These are phyloP conservation scores for Camarhynchus parvulus DNA, from an alignment of 2,113 vertebrate genomes.

Conservation along the genomic window DNA sequence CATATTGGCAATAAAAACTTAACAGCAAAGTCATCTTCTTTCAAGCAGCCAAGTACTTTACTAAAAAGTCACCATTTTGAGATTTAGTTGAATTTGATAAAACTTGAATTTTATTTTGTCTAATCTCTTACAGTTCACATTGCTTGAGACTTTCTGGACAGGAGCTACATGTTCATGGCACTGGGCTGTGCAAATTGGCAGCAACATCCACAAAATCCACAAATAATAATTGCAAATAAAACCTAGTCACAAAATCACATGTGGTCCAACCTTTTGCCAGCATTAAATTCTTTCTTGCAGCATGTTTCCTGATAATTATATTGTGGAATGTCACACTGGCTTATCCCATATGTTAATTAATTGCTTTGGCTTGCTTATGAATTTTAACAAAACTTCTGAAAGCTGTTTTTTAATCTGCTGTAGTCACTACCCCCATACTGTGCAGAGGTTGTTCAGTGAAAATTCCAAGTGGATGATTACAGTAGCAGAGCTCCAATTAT, in stretches of 20 bases:
- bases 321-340: neutral
- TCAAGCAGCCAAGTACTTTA: neutral
- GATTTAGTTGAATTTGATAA: neutral
- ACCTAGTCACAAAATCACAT: neutral
- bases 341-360: conserved; percentile 36
- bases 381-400: conserved; percentile 33
- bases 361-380: conserved; percentile 30
- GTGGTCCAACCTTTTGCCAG: neutral
- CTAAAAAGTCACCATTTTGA: neutral
- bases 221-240: neutral
- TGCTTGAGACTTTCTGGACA: neutral
- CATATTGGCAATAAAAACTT: neutral
- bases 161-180: neutral
- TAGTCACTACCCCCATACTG: neutral
- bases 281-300: neutral
- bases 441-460: neutral
- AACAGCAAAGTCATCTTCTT: neutral
- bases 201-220: neutral
- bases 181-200: neutral
- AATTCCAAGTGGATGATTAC: conserved; percentile 5
- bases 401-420: conserved; percentile 20
- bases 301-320: conserved; percentile 23
- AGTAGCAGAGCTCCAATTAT: neutral
- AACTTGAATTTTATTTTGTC: neutral
- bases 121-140: neutral